Conservation (phyloP, 2,113 vertebrate species). For the Peucedramus taeniatus region DNA sequence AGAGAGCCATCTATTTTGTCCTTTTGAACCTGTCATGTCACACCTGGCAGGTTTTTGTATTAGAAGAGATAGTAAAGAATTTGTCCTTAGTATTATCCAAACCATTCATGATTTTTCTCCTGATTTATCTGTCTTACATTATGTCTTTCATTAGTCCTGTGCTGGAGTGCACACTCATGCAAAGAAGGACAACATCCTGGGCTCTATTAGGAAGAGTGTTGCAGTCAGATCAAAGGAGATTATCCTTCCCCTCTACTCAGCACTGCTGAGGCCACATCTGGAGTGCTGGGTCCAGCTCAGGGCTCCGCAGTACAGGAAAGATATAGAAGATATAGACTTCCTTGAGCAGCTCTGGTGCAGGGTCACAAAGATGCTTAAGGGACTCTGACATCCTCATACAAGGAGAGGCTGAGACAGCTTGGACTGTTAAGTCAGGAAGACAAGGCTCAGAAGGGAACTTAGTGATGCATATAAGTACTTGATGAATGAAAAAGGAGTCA, state of each 20-base stretch:
- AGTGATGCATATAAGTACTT: background rate
- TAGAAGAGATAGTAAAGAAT: background rate
- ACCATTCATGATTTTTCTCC: background rate
- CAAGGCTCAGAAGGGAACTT: background rate
- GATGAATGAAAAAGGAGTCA: background rate
- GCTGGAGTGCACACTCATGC: background rate
- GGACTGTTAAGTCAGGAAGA: background rate
- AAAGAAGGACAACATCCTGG: background rate
- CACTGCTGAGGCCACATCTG: background rate
- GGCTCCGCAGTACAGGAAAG: background rate
- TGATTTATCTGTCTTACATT: background rate
- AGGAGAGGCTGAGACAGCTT: background rate
- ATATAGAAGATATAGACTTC: rapidly evolving
- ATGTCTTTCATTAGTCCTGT: background rate
- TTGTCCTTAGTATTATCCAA: background rate
- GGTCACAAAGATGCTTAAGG: background rate
- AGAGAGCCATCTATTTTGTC: background rate
- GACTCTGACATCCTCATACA: background rate
- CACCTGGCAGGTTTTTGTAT: background rate
- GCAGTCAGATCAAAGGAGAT: background rate
- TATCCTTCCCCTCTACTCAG: background rate
- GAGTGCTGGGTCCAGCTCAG: background rate
- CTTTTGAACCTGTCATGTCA: background rate
- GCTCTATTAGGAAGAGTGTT: background rate
- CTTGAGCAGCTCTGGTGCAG: background rate